Base-by-base conservation (phyloP, 2,113 vertebrate genomes). In the Trogon melanurus region DNA sequence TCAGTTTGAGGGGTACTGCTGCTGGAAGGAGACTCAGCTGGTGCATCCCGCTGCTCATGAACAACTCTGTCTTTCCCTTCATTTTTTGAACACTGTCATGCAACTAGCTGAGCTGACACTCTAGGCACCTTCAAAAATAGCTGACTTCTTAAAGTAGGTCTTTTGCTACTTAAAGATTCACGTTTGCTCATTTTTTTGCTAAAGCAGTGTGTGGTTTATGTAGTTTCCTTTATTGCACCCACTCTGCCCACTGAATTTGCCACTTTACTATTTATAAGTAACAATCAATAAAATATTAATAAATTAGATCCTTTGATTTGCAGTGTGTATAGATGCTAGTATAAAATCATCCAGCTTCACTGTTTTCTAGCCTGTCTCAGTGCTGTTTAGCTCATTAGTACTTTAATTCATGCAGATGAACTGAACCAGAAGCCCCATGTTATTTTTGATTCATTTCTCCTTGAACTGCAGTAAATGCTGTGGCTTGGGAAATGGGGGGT, bases 201-300 rank as follows among this genome's bases (percentile, higher is more conserved):
- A 70, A 86, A 17, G 44, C 45, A 51, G 9, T 34, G 11, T 60
- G 32, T 62, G 29, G 6, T 38, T 76, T 70, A 9, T 56, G 16
- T 60, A 57, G 48, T 70, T 95, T 87, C 30, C 14, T 66, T 62
- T 92, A 57, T 78, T 78, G 74, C 16, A 25, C 50, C 58, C 56
- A 38, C 61, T 64, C 67, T 78, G 88, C n/a, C 91, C 80, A 56
- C 30, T 41, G 51, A 69, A 85, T 74, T 75, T 79, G 19, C 67
- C 69, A 25, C 47, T 91, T 89, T 71, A 61, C 64, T 85, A 32
- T 83, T 93, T 91, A 50, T 71, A 81, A 89, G 54, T 57, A 72
- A 34, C 18, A 74, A 84, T 30, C 27, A 90, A 95, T 97, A 89
- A 98, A 97, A 97, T 96, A 97, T 96, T 97, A 97, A 97, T 95